A percentile compares a stretch with the other conserved stretches of the same genome.
Evolutionary conservation across 2,113 vertebrate genomes (phyloP).

Genomic region (Regulus satrapa): DNA sequence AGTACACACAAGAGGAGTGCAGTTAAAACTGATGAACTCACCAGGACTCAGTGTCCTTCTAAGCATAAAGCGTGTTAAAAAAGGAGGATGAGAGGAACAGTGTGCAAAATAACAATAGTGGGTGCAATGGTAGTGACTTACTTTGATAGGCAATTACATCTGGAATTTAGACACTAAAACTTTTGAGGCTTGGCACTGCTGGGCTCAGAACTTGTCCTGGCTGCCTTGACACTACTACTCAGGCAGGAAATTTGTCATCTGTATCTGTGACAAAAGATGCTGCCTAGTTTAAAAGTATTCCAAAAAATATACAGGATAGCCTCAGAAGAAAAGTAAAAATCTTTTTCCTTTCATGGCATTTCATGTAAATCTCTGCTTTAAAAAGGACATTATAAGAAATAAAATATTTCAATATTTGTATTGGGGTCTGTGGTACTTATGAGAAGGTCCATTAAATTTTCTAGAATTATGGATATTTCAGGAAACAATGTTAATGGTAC

Average conservation of each 20-base stretch:
- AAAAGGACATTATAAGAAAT: background rate
- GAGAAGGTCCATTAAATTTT: background rate
- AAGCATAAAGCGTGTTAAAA: background rate
- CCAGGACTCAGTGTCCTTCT: background rate
- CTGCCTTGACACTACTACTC: too few relatives aligned
- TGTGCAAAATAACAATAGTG: background rate
- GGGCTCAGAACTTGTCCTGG: background rate
- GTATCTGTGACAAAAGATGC: background rate
- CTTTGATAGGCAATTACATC: background rate
- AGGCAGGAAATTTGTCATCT: background rate
- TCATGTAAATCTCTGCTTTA: background rate
- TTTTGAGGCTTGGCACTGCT: background rate
- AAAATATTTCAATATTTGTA: background rate
- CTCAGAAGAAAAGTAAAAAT: background rate
- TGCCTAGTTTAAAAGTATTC: background rate
- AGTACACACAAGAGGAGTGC: background rate
- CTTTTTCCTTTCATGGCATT: background rate
- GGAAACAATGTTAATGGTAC: background rate
- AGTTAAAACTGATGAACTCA: background rate
- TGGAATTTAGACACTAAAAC: background rate
- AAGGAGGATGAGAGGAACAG: background rate
- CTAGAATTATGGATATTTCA: background rate
- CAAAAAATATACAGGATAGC: background rate
- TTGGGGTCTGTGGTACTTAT: background rate
- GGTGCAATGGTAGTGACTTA: background rate